phyloP scores from a whole-genome alignment of 1,140 invertebrate genomes.

The Mylabris phalerata region DNA sequence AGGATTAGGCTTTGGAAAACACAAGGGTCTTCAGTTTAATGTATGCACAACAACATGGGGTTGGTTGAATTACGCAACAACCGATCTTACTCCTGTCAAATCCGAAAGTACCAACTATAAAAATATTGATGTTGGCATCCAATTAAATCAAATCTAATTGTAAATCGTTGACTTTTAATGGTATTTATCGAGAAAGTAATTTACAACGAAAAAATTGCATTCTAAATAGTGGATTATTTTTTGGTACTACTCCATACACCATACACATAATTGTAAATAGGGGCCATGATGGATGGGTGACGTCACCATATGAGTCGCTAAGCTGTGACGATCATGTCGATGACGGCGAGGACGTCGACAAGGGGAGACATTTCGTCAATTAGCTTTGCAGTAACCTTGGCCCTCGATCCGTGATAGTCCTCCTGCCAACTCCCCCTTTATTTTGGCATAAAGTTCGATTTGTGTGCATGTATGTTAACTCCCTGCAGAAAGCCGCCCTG shows the following conservation, averaged over 20 bases:
- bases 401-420: background rate
- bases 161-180: constrained; percentile 3
- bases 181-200: background rate
- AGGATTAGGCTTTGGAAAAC: too few species aligned
- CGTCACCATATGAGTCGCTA: constrained; percentile 12
- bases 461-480: too few species aligned
- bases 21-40: too few species aligned
- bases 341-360: background rate
- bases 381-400: constrained; percentile 9
- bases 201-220: background rate
- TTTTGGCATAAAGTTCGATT: too few species aligned
- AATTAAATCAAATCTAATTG: constrained; percentile 3
- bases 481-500: too few species aligned
- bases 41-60: too few species aligned
- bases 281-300: constrained; percentile 15
- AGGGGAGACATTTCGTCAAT: constrained; percentile 14
- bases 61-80: too few species aligned
- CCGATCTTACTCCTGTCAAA: too few species aligned
- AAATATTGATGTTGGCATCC: background rate
- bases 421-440: background rate
- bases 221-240: background rate
- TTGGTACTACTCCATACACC: too few species aligned
- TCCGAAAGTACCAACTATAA: too few species aligned
- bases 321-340: background rate
- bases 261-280: background rate